Percentiles rank a stretch among this genome's conserved stretches.
Conservation (phyloP, 2,797 vertebrate genomes). For the Danio choprae region DNA sequence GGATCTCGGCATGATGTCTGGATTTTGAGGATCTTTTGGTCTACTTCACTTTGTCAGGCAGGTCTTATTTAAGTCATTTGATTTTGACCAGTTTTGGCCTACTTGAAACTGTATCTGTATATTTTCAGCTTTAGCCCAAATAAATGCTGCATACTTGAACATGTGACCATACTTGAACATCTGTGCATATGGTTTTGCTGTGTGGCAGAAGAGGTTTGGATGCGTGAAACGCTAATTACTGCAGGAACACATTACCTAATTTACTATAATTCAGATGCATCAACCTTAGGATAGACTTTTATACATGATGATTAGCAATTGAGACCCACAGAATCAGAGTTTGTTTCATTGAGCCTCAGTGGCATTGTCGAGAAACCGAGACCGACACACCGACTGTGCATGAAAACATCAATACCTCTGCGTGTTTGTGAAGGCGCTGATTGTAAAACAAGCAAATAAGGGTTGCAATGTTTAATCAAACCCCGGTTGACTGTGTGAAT, state of each 20-base stretch:
- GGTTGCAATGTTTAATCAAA: conserved; percentile 18
- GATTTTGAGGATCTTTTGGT: no score
- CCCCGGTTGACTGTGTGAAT: neutral
- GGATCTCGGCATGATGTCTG: no score
- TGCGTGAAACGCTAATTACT: neutral
- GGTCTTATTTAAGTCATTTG: no score
- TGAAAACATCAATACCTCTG: conserved; percentile 24
- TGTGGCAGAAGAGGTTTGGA: neutral
- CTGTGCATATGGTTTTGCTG: neutral
- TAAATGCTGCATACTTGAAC: neutral
- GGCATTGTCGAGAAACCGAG: neutral
- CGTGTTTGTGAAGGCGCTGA: neutral
- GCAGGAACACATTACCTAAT: neutral
- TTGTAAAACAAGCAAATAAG: conserved; percentile 36
- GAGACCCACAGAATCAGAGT: neutral
- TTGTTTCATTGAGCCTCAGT: neutral
- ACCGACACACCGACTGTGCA: neutral
- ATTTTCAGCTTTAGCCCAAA: neutral
- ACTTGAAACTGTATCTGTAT: neutral
- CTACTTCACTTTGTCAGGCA: no score
- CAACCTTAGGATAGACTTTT: neutral
- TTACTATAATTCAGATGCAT: neutral
- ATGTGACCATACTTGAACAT: neutral
- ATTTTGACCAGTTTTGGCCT: neutral
- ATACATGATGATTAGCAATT: neutral